A percentile compares a stretch with the other conserved stretches of the same genome.
These are phyloP conservation scores for Stegodyphus dumicola DNA, from an alignment of 1,140 invertebrate species.

Conservation along the genomic window DNA sequence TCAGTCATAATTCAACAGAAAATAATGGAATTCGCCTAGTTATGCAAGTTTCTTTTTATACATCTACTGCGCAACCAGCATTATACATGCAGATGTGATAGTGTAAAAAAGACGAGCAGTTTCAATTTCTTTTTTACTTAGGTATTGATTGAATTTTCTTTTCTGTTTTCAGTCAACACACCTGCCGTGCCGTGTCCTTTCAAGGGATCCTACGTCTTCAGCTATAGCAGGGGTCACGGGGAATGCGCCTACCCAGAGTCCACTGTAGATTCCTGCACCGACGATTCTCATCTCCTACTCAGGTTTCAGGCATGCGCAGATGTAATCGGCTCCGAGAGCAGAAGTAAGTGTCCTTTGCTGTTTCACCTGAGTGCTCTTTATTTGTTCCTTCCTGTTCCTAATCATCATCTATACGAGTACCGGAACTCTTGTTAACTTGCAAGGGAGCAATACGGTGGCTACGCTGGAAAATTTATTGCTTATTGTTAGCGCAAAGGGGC, in stretches of 20 bases:
- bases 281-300: slow-evolving; percentile 82
- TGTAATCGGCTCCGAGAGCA: slow-evolving; percentile 78
- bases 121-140: neutral
- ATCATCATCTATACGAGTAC: too few species aligned
- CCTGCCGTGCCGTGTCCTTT: slow-evolving; percentile 68
- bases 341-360: slow-evolving; percentile 65
- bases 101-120: too few species aligned
- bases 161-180: slow-evolving; percentile 66
- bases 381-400: too few species aligned
- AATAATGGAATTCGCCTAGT: too few species aligned
- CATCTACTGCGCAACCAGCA: too few species aligned
- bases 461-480: too few species aligned
- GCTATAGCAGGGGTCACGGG: slow-evolving; percentile 82
- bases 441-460: too few species aligned
- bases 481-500: too few species aligned
- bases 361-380: neutral
- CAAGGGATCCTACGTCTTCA: slow-evolving; percentile 75
- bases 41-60: too few species aligned
- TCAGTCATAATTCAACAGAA: too few species aligned
- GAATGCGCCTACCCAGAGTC: slow-evolving; percentile 81
- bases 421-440: too few species aligned
- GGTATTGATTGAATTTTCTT: slow-evolving; percentile 2
- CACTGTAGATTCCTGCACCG: slow-evolving; percentile 83
- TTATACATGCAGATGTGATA: too few species aligned
- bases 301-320: slow-evolving; percentile 93